Conservation (phyloP, 2,113 vertebrate genomes). For the Xerus inauris region DNA sequence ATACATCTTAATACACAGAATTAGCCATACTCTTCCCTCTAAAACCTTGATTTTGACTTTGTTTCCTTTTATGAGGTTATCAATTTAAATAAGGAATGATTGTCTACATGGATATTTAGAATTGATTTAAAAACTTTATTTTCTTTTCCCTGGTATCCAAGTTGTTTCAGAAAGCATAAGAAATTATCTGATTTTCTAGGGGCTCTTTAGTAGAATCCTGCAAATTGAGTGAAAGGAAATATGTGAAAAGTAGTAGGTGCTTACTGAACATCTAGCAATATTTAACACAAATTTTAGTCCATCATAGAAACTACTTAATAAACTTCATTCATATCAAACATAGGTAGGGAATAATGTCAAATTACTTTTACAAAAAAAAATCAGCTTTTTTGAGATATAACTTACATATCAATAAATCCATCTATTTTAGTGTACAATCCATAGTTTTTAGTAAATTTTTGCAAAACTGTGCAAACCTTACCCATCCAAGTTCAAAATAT, state of each 20-base stretch:
- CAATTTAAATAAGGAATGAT: neutral
- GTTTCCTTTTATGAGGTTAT: neutral
- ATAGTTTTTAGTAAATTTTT: constrained; percentile 40
- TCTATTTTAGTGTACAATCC: neutral
- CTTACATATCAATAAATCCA: neutral
- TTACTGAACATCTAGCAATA: neutral
- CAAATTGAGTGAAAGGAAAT: neutral
- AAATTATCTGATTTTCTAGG: neutral
- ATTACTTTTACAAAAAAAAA: neutral
- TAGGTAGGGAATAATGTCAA: constrained; percentile 18
- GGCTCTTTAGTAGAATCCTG: neutral
- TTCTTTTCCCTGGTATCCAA: neutral
- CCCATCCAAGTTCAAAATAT: constrained; percentile 10
- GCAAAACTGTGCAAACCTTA: neutral
- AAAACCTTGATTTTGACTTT: neutral
- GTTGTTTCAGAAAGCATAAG: neutral
- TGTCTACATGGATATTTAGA: neutral
- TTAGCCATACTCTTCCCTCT: neutral
- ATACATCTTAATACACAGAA: neutral
- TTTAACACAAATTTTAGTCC: constrained; percentile 39
- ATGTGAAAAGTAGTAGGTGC: neutral
- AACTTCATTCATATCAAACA: neutral
- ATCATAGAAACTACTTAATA: constrained; percentile 17
- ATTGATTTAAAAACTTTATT: neutral
- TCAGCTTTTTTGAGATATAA: neutral